These are phyloP conservation scores for Lytechinus variegatus DNA, from an alignment of 35 echinoderm and acorn worm species.

Conservation along the genomic window DNA sequence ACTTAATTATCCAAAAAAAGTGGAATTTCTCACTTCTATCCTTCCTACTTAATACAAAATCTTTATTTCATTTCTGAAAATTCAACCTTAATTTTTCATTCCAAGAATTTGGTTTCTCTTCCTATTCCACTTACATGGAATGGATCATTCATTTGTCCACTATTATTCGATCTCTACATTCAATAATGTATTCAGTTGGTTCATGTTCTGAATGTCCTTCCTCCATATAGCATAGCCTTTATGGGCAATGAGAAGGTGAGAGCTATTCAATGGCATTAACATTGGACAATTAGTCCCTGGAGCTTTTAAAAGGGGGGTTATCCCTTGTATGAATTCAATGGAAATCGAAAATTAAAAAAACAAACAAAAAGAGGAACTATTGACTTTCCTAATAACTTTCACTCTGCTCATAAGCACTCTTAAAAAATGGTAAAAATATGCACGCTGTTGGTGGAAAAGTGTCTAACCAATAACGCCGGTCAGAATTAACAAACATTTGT, in stretches of 20 bases:
- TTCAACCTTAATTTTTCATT: not conserved
- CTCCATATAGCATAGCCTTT: not conserved
- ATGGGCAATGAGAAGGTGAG: not conserved
- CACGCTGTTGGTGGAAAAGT: too few species aligned
- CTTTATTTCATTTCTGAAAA: not conserved
- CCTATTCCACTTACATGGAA: not conserved
- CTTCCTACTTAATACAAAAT: not conserved
- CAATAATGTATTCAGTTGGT: not conserved
- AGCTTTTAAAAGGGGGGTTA: not conserved
- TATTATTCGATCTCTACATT: not conserved
- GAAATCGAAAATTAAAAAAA: not conserved
- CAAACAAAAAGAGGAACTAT: not conserved
- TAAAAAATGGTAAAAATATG: too few species aligned
- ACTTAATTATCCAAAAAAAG: not conserved
- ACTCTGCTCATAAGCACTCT: not conserved
- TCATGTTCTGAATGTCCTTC: not conserved
- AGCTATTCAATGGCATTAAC: not conserved
- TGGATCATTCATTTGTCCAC: not conserved
- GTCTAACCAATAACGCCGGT: too few species aligned
- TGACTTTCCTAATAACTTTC: not conserved
- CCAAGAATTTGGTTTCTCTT: not conserved
- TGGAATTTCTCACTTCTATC: not conserved
- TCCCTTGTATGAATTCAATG: not conserved
- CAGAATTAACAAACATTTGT: not conserved
- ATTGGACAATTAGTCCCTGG: not conserved